Evolutionary conservation across 2,888 invertebrate genomes (phyloP), one percentile per base, ranked within the genome.

Genomic region (Pseudococcus jackbeardsleyi): DNA sequence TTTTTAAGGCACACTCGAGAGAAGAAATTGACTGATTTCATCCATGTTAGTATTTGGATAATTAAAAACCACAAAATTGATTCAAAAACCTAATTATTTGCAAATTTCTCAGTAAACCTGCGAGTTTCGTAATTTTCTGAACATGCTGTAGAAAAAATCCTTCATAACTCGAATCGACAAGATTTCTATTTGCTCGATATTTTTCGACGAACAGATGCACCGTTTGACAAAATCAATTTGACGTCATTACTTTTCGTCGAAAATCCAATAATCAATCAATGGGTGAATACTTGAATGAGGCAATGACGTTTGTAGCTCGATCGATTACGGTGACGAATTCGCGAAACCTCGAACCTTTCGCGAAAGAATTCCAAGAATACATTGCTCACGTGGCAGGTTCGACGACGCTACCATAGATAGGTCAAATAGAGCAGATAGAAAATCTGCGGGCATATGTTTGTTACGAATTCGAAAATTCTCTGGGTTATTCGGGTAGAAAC

Each of bases 401-500:
- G 6, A 59, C 59, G 59, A 54, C 59, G 59, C n/a, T 59, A 8
- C 9, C 59, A 59, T 59, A n/a, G 59, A 59, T 59, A 19, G 59
- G 19, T 59, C 59, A 19, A 19, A 50, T 50, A 50, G 15, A 50
- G 12, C n/a, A 50, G 50, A 59, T 19, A 19, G 59, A 59, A 9
- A 59, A 59, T 59, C 59, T 59, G 59, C 59, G 59, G 59, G 59
- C 59, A 59, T 59, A 19, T 59, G 59, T 59, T 59, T 19, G 68
- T 72, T 15, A 72, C 68, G 33, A 12, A 33, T 11, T 72, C 22
- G 68, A 72, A 59, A 72, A 72, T 79, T 79, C 79, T 42, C 8
- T 79, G 6, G 42, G 42, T 42, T 42, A 79, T 72, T 79, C 79
- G 79, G 33, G 42, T 79, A 8, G 79, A 79, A 79, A 79, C 79